Base-by-base conservation (phyloP, 2,888 invertebrate species). In the Hemistola chrysoprasaria region DNA sequence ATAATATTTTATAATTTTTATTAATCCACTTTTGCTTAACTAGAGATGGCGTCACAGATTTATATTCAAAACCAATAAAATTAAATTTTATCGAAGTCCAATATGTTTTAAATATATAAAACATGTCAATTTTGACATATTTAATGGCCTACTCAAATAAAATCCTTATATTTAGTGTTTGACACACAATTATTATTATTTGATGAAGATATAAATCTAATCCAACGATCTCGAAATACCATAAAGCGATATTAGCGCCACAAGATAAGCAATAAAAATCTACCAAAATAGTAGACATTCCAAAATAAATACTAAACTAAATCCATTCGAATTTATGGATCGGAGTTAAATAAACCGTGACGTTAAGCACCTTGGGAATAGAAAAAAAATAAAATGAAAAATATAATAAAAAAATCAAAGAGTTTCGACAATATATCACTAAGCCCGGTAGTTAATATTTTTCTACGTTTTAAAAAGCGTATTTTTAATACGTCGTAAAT, bases 401-500 rank as follows among this genome's bases (percentile, higher is more conserved):
- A 48, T 53, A 52, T 30, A 33, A 41, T 48, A 35, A 46, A 48
- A 48, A 56, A 53, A 58, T 56, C 53, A 52, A 49, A 46, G 50
- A 50, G 47, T 43, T 56, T 45, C 9, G 41, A 48, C 37, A 41
- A 62, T 72, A 74, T 62, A 74, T 74, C 74, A 72, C 56, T 36
- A 58, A 60, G 62, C 59, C 64, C 79, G 64, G 81, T 79, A 78
- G 79, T 79, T 66, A 72, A 71, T 41, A 44, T 44, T 44, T 44
- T 44, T 31, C 43, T 44, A 44, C 43, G 25, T 34, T 38, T 39
- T 34, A 44, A 39, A 44, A 34, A 34, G 38, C 33, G 52, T 53
- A 62, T 64, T 72, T 71, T 66, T 71, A n/a, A 63, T 59, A 56
- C 55, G 45, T 60, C 65, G 68, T 87, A 87, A 86, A 87, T 87